phyloP scores from a whole-genome alignment of 2,888 invertebrate species.

The Thymelicus acteon region DNA sequence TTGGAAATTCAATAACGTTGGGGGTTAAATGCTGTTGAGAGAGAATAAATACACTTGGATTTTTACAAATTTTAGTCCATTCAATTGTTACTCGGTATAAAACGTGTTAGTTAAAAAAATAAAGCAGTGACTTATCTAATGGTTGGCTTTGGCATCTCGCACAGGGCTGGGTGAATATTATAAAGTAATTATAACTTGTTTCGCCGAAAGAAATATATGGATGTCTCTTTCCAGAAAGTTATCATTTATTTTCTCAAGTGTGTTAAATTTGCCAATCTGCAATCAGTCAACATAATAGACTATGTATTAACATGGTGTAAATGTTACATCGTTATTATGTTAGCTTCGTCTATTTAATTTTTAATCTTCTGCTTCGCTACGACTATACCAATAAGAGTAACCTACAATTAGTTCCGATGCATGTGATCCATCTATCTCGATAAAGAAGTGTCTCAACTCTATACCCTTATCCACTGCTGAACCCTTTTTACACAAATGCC shows the following conservation, averaged over 20 bases:
- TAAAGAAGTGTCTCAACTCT: not conserved
- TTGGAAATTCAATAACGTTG: slow-evolving; percentile 5
- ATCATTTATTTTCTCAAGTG: no score
- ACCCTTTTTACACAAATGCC: slow-evolving; percentile 1
- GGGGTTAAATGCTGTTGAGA: not conserved
- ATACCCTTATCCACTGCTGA: not conserved
- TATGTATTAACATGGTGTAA: no score
- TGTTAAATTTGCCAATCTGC: no score
- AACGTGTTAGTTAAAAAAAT: no score
- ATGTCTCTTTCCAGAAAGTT: no score
- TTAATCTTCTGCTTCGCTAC: no score
- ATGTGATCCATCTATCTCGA: not conserved
- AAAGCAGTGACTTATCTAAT: no score
- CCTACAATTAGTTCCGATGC: not conserved
- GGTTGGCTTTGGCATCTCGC: no score
- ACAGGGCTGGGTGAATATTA: no score
- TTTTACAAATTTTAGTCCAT: not conserved
- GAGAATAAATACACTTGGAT: not conserved
- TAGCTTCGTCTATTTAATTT: not conserved
- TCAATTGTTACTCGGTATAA: not conserved
- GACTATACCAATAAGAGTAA: not conserved
- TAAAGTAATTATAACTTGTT: no score
- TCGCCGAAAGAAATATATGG: no score
- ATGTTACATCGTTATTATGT: not conserved
- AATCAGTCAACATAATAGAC: no score